Base-by-base conservation (phyloP, 1,140 invertebrate genomes). In the Lepidostoma basale region DNA sequence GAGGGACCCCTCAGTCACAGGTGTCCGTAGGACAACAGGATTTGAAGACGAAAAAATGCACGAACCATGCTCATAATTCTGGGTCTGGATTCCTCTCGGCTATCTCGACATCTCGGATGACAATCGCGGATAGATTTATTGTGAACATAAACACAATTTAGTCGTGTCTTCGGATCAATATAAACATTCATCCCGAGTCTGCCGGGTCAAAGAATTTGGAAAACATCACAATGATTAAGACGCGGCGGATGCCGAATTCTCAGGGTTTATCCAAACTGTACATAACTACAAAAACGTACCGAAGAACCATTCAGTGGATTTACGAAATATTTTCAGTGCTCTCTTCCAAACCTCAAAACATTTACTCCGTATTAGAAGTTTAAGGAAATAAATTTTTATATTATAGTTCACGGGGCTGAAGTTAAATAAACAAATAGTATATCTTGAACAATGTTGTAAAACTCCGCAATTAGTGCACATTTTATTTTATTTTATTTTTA, bases 81-180 rank as follows among this genome's bases (percentile, higher is more conserved):
- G 65, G 62, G 30, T 30, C 49, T 39, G 69, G 65, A 71, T 71
- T 71, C 69, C 54, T 49, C 62, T 69, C 58, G 44, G 69, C 65
- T 71, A 71, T 71, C 69, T 71, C 39, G 30, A 64, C 60, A 71
- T 71, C 69, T 71, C 69, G 69, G 68, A 59, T 62, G 69, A 71
- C 69, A 67, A 67, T 67, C 60, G 64, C 42, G 69, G 69, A 71
- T 71, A 71, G 69, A 71, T 71, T 71, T 71, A 71, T 71, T 62
- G 65, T 67, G 69, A 71, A 71, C 69, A 71, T 71, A 71, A 71
- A 71, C 69, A 68, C 69, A 71, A 71, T 68, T 71, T 71, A 64
- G 69, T 63, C 60, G 64, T 45, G 64, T 69, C 68, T 42, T 33
- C 40, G 23, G 58, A 67, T 67, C 44, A 67, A 62, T 62, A 60